phyloP scores from a whole-genome alignment of 2,113 vertebrate genomes.

The Mionectes macconnelli region DNA sequence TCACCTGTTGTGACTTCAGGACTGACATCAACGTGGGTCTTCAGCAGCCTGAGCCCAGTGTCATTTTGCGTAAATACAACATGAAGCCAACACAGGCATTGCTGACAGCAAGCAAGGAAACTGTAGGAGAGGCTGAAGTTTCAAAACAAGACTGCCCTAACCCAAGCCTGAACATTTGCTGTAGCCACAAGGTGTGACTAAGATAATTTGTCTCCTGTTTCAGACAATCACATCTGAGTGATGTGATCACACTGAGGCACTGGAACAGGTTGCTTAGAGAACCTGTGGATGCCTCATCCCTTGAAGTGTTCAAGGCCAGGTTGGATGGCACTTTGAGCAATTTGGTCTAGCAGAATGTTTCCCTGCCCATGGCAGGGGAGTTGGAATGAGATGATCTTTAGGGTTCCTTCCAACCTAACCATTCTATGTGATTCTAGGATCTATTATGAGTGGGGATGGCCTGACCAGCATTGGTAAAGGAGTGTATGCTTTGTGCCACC shows the following conservation, averaged over 20 bases:
- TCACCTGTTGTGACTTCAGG: rapidly evolving
- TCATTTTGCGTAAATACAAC: rapidly evolving
- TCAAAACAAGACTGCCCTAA: background rate
- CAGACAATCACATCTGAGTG: background rate
- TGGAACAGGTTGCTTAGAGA: background rate
- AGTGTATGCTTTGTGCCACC: background rate
- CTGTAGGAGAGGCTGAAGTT: background rate
- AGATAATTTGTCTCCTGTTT: background rate
- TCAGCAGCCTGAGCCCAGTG: rapidly evolving
- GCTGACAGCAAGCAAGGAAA: background rate
- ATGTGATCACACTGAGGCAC: background rate
- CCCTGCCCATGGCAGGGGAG: background rate
- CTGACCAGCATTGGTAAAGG: background rate
- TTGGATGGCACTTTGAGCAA: background rate
- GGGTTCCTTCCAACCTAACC: background rate
- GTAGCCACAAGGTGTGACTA: background rate
- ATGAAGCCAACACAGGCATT: rapidly evolving
- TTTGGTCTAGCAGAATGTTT: background rate
- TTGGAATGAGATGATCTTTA: background rate
- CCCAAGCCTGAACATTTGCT: background rate
- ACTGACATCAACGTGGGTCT: rapidly evolving
- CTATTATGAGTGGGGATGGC: background rate
- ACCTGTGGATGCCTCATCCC: background rate
- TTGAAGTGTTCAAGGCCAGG: background rate
- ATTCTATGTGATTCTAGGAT: background rate